Percentiles rank a stretch among this genome's conserved stretches.
Conservation (phyloP, 1,140 invertebrate genomes). For the Drosophila mojavensis region DNA sequence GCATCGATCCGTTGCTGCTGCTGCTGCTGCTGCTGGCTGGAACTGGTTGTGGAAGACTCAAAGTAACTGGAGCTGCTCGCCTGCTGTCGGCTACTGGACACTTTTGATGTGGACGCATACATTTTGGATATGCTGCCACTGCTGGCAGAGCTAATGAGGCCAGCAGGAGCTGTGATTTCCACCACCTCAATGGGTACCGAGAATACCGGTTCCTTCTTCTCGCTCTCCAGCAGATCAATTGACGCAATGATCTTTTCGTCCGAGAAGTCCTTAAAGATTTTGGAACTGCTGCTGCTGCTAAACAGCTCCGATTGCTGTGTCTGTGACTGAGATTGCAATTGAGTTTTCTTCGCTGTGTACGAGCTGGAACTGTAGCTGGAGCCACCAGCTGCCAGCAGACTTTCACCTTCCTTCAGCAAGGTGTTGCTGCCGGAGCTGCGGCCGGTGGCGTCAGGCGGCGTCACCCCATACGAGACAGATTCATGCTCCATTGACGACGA, state of each 20-base stretch:
- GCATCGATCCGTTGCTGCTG: conserved; percentile 37
- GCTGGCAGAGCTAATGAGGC: conserved; percentile 49
- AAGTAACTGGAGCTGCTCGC: conserved; percentile 64
- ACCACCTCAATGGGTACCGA: conserved; percentile 81
- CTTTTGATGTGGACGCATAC: conserved; percentile 61
- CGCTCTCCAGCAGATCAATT: conserved; percentile 79
- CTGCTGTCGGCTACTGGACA: conserved; percentile 49
- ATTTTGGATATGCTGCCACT: conserved; percentile 67
- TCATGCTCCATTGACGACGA: conserved; percentile 69
- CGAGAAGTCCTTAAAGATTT: conserved; percentile 66
- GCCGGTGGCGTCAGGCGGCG: background rate
- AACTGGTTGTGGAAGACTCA: conserved; percentile 72
- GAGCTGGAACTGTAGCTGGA: conserved; percentile 63
- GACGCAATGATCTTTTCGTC: conserved; percentile 75
- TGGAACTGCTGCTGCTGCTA: conserved; percentile 48
- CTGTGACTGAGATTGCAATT: conserved; percentile 52
- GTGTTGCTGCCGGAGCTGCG: background rate
- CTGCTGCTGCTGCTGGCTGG: conserved; percentile 45
- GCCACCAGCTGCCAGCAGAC: conserved; percentile 33
- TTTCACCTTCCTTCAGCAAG: background rate
- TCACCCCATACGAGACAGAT: conserved; percentile 55
- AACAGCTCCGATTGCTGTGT: conserved; percentile 60
- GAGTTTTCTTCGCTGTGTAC: conserved; percentile 32
- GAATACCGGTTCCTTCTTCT: conserved; percentile 79
- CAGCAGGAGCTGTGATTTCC: conserved; percentile 60